Percentiles rank a stretch among this genome's conserved stretches.
These are phyloP conservation scores for Porites lutea DNA, from an alignment of 64 coral and sea anemone genomes.

Conservation along the genomic window DNA sequence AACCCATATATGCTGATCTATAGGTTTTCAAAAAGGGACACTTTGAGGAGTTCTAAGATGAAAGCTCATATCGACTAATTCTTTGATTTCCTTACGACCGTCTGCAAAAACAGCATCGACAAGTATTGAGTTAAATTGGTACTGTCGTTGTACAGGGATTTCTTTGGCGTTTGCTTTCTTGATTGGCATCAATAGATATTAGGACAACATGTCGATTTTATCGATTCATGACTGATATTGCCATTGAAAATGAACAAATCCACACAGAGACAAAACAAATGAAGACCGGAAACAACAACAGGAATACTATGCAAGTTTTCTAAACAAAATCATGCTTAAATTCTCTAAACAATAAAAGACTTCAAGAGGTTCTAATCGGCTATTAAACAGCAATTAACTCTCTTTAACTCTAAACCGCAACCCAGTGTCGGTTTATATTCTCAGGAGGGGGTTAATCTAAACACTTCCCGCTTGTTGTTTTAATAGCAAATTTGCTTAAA, in stretches of 20 bases:
- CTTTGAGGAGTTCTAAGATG: no score
- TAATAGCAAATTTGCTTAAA: background rate
- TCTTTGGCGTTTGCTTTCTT: background rate
- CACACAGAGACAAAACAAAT: background rate
- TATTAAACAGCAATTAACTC: constrained; percentile 26
- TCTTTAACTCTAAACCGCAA: background rate
- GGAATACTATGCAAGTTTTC: background rate
- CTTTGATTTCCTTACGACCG: no score
- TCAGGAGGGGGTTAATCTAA: constrained; percentile 12
- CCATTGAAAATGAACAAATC: background rate
- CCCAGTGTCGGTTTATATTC: background rate
- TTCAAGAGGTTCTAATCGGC: background rate
- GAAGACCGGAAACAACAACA: background rate
- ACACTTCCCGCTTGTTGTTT: background rate
- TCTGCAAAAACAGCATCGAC: no score
- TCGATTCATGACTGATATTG: background rate
- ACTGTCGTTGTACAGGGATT: background rate
- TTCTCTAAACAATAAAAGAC: background rate
- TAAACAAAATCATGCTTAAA: background rate
- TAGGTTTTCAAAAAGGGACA: no score
- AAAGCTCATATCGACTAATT: no score
- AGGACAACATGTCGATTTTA: background rate
- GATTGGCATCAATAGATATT: background rate
- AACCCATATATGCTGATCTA: no score
- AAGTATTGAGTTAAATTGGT: background rate